Percentiles rank a stretch among this genome's conserved stretches.
Conservation (phyloP, 1,140 invertebrate genomes). For the Conus ventricosus region DNA sequence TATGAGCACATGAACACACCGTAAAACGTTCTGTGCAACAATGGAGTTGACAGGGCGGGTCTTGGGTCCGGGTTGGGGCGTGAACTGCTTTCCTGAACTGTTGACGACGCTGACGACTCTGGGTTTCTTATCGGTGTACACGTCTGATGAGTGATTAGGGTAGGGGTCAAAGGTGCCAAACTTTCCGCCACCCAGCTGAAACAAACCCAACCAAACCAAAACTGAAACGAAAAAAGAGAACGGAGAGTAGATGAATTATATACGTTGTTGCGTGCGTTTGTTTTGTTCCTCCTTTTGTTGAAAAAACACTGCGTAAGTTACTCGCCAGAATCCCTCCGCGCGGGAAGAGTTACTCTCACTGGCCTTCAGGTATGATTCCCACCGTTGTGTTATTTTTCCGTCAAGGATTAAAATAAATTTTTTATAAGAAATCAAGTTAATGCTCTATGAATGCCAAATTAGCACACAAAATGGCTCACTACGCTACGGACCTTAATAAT, state of each 20-base stretch:
- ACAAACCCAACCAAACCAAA: not conserved
- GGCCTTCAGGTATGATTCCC: no score
- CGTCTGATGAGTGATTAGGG: slow-evolving; percentile 71
- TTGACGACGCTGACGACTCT: slow-evolving; percentile 69
- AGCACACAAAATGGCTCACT: no score
- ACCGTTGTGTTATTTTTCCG: no score
- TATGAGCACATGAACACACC: slow-evolving; percentile 50
- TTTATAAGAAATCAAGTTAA: no score
- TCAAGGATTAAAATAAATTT: no score
- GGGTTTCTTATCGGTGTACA: slow-evolving; percentile 64
- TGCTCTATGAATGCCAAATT: no score
- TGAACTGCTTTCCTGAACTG: slow-evolving; percentile 71
- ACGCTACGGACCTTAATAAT: no score
- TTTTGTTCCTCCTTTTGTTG: no score
- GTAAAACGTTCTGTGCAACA: slow-evolving; percentile 71
- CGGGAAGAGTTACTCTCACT: no score
- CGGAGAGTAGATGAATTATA: not conserved
- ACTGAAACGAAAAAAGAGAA: not conserved
- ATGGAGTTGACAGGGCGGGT: slow-evolving; percentile 69
- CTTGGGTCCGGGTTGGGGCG: slow-evolving; percentile 73
- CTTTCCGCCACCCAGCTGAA: slow-evolving; percentile 71
- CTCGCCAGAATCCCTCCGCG: no score
- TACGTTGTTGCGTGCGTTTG: no score
- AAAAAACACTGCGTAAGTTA: no score
- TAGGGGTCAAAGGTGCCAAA: slow-evolving; percentile 74